Conservation (phyloP, 2,797 vertebrate species). For the Alosa sapidissima region DNA sequence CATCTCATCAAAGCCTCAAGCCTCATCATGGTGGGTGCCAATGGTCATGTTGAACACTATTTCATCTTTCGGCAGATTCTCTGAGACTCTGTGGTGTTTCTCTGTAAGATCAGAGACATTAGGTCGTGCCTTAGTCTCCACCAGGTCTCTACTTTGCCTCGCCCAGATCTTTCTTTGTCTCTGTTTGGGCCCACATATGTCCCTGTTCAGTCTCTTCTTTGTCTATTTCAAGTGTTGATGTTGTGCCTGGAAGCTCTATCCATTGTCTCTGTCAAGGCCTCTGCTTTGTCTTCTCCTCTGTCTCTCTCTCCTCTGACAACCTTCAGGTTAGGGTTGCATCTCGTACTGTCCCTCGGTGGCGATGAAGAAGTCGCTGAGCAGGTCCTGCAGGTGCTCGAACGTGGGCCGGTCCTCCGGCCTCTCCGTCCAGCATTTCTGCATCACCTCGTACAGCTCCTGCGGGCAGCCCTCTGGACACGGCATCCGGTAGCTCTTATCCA, state of each 20-base stretch:
- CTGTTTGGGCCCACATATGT: not conserved
- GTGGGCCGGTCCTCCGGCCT: slow-evolving; percentile 73
- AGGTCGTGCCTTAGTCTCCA: not conserved
- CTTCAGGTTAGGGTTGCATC: slow-evolving; percentile 68
- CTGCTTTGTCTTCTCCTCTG: not conserved
- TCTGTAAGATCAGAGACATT: not conserved
- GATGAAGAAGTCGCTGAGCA: slow-evolving; percentile 77
- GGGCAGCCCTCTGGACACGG: slow-evolving; percentile 71
- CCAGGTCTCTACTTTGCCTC: not conserved
- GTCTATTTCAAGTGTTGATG: not conserved
- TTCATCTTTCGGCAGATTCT: too few relatives aligned
- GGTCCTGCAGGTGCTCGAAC: slow-evolving; percentile 76
- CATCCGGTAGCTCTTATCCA: slow-evolving; percentile 77
- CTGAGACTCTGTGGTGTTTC: too few relatives aligned
- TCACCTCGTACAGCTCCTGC: slow-evolving; percentile 71
- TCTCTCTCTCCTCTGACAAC: not conserved
- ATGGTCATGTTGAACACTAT: too few relatives aligned
- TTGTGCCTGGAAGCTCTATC: not conserved
- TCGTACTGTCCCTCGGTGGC: slow-evolving; percentile 82
- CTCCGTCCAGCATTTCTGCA: slow-evolving; percentile 75
- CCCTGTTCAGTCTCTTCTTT: not conserved
- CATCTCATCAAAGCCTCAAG: not conserved
- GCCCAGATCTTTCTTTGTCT: not conserved
- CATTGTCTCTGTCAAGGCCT: not conserved
- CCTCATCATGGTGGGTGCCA: not conserved